phyloP scores from a whole-genome alignment of 1,140 invertebrate species.

The Littorina saxatilis region DNA sequence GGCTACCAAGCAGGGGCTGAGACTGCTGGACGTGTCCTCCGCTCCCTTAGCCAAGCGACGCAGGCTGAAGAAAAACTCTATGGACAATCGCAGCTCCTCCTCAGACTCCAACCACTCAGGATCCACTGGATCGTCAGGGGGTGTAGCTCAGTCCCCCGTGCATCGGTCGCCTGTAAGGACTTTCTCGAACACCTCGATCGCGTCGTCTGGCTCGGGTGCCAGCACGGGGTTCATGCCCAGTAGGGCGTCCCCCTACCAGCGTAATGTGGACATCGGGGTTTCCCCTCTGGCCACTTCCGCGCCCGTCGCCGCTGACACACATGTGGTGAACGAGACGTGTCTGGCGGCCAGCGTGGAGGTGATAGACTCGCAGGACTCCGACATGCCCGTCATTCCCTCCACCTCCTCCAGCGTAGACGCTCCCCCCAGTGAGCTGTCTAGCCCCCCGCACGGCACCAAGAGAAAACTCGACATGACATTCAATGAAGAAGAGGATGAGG shows the following conservation, averaged over 20 bases:
- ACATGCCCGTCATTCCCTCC: background rate
- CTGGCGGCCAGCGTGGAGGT: background rate
- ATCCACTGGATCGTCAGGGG: constrained; percentile 44
- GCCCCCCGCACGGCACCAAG: background rate
- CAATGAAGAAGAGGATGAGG: constrained; percentile 25
- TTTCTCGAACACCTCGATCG: constrained; percentile 54
- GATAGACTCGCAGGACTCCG: constrained; percentile 14
- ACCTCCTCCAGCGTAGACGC: constrained; percentile 16
- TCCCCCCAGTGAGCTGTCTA: background rate
- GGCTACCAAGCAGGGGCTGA: constrained; percentile 84
- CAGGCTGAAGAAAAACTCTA: constrained; percentile 80
- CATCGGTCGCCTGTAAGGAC: constrained; percentile 42
- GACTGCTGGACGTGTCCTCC: constrained; percentile 82
- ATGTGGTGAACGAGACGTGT: background rate
- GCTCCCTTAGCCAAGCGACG: constrained; percentile 85
- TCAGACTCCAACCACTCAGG: constrained; percentile 68
- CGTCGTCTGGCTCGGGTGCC: constrained; percentile 61
- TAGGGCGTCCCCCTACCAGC: constrained; percentile 29
- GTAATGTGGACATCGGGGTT: constrained; percentile 18
- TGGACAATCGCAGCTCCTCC: constrained; percentile 66
- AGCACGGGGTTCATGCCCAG: constrained; percentile 69
- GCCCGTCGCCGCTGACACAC: background rate
- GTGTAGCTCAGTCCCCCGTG: constrained; percentile 42
- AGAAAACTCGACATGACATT: constrained; percentile 14
- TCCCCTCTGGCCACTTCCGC: constrained; percentile 7